Evolutionary conservation across 2,888 invertebrate genomes (phyloP).

Genomic region (Villa cingulata): DNA sequence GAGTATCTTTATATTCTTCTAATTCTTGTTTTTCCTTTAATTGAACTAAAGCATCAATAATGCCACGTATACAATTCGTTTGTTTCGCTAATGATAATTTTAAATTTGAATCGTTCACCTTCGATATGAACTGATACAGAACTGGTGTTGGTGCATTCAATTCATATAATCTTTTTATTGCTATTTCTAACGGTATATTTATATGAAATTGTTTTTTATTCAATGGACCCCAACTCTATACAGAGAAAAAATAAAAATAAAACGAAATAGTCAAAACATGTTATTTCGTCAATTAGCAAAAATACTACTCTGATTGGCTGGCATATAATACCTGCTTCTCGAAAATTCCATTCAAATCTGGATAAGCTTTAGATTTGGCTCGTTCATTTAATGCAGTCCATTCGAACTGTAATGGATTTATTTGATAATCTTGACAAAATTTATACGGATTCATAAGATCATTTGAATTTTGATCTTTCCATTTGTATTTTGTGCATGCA

Average conservation of each 20-base stretch:
- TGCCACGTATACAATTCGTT: constrained; percentile 29
- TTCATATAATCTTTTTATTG: constrained; percentile 26
- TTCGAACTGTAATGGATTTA: constrained; percentile 49
- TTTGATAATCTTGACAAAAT: constrained; percentile 34
- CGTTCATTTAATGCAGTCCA: constrained; percentile 51
- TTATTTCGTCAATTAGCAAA: neutral
- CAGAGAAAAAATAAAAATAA: neutral
- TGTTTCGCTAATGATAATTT: constrained; percentile 26
- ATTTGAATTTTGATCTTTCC: constrained; percentile 26
- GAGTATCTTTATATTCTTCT: constrained; percentile 23
- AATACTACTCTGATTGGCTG: no score
- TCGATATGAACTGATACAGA: constrained; percentile 29
- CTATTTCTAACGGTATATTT: constrained; percentile 29
- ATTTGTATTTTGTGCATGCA: constrained; percentile 27
- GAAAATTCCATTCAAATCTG: constrained; percentile 24
- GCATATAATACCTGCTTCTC: constrained; percentile 8
- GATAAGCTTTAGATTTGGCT: constrained; percentile 29
- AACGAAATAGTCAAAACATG: neutral
- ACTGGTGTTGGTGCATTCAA: constrained; percentile 30
- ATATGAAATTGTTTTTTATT: constrained; percentile 34
- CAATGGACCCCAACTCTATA: constrained; percentile 26
- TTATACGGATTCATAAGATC: constrained; percentile 26
- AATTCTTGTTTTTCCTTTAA: constrained; percentile 30
- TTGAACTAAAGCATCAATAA: constrained; percentile 29
- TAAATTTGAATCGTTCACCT: constrained; percentile 26